Conservation (phyloP, 2,113 vertebrate species). For the Oenanthe oenanthe region DNA sequence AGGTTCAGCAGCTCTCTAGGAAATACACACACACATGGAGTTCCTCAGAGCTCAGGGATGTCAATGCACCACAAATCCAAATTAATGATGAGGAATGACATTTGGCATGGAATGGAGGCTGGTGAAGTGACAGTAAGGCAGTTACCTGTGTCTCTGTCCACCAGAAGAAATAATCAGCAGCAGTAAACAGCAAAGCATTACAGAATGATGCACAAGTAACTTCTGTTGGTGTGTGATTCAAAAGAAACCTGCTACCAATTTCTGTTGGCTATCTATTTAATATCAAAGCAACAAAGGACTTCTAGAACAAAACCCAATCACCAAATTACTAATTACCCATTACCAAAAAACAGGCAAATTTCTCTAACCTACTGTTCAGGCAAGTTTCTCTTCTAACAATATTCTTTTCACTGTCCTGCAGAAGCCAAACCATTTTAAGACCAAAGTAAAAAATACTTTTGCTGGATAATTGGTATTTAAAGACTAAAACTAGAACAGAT, state of each 20-base stretch:
- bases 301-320: background rate
- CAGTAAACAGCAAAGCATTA: constrained; percentile 61
- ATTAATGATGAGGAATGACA: background rate
- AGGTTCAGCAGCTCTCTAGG: background rate
- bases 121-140: background rate
- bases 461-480: background rate
- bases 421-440: background rate
- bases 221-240: background rate
- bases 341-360: background rate
- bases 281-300: background rate
- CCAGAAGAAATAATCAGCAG: constrained; percentile 64
- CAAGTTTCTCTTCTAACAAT: background rate
- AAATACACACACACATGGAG: accelerated
- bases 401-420: background rate
- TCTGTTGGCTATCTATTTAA: background rate
- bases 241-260: background rate
- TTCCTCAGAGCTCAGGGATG: background rate
- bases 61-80: background rate
- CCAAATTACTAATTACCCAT: too few species aligned
- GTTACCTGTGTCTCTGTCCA: constrained; percentile 74
- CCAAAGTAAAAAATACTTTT: background rate
- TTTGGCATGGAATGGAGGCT: background rate
- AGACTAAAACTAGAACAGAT: background rate
- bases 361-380: background rate
- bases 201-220: constrained; percentile 35